Percentiles rank a stretch among this genome's conserved stretches.
Evolutionary conservation across 2,797 vertebrate species (phyloP).

Genomic region (Semaprochilodus insignis): DNA sequence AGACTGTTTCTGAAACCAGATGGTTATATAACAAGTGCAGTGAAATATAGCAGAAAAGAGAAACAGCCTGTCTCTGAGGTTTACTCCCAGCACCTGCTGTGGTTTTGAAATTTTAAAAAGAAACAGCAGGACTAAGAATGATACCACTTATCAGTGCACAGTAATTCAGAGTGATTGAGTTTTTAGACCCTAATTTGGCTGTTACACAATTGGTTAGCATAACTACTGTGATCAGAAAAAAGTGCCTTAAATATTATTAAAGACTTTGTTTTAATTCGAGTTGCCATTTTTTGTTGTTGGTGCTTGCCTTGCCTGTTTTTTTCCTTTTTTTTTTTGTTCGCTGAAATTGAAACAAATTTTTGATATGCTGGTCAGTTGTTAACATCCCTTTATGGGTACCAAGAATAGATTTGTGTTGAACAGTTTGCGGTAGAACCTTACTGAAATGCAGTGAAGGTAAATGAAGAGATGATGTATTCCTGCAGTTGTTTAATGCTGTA

Average conservation of each 20-base stretch:
- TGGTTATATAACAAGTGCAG: constrained; percentile 57
- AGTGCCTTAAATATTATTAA: not conserved
- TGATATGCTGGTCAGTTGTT: not conserved
- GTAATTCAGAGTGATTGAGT: constrained; percentile 11
- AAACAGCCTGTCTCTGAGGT: constrained; percentile 54
- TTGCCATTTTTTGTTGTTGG: not conserved
- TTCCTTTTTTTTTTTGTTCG: not conserved
- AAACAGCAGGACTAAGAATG: constrained; percentile 46
- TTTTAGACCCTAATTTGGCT: not conserved
- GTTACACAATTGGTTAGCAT: not conserved
- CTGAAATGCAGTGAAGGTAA: too few relatives aligned
- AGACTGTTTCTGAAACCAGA: constrained; percentile 62
- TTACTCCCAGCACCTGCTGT: constrained; percentile 61
- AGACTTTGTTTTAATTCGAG: not conserved
- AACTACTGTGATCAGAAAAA: not conserved
- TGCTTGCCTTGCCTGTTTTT: not conserved
- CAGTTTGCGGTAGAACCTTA: too few relatives aligned
- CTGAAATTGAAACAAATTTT: not conserved
- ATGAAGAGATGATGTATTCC: not conserved
- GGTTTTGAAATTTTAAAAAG: constrained; percentile 56
- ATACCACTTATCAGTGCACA: constrained; percentile 38
- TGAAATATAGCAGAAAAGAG: constrained; percentile 48
- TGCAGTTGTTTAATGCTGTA: not conserved
- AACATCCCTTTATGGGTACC: too few relatives aligned
- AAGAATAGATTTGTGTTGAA: too few relatives aligned